Percentiles rank a stretch among this genome's conserved stretches.
phyloP scores from a whole-genome alignment of 2,888 invertebrate species.

The Caenorhabditis sp. region DNA sequence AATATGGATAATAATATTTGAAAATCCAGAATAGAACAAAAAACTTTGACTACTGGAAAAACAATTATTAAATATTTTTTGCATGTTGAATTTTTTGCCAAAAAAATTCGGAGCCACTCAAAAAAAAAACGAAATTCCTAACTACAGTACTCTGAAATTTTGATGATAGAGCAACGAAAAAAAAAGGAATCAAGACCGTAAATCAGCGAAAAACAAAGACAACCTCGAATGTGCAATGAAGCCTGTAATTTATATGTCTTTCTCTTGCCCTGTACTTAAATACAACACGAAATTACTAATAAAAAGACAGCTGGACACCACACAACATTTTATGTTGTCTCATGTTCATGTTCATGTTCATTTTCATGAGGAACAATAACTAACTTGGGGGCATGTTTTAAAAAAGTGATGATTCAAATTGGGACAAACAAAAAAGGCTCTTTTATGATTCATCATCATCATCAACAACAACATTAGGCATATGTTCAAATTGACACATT shows the following conservation, averaged over 20 bases:
- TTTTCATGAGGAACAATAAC: not conserved
- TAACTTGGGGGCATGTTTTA: not conserved
- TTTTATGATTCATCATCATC: not conserved
- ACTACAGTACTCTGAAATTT: too few relatives aligned
- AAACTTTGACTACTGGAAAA: too few relatives aligned
- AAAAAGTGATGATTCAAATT: not conserved
- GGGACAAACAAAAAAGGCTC: not conserved
- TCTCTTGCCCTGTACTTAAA: not conserved
- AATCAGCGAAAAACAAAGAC: not conserved
- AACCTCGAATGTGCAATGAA: slow-evolving; percentile 1
- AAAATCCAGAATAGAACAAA: too few relatives aligned
- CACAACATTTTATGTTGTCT: too few relatives aligned
- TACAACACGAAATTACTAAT: not conserved
- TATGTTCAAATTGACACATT: slow-evolving; percentile 1
- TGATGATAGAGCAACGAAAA: too few relatives aligned
- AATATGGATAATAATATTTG: too few relatives aligned
- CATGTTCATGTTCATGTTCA: not conserved
- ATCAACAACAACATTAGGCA: not conserved
- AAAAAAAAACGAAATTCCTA: too few relatives aligned
- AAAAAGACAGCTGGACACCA: not conserved
- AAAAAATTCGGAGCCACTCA: too few relatives aligned
- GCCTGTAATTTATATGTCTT: not conserved
- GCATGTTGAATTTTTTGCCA: too few relatives aligned
- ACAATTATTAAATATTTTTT: too few relatives aligned
- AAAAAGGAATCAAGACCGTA: not conserved